Conservation (phyloP, 2,113 vertebrate genomes). For the Corythoichthys intestinalis region DNA sequence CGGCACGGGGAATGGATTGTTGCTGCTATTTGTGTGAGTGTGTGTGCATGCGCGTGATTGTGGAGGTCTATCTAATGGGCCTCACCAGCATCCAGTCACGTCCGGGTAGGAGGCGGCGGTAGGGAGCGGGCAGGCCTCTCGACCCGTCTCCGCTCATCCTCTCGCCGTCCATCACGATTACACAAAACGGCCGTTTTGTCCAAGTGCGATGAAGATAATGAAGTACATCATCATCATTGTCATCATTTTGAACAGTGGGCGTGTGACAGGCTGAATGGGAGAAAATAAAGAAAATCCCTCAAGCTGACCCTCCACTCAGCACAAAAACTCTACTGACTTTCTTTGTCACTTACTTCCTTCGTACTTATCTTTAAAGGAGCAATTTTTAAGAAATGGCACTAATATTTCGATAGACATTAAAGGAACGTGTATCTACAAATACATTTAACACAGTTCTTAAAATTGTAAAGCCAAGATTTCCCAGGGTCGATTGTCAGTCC, state of each 20-base stretch:
- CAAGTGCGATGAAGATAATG: constrained; percentile 41
- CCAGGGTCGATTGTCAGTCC: no score
- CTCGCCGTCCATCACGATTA: constrained; percentile 29
- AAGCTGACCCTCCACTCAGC: no score
- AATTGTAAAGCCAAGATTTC: no score
- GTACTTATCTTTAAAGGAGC: no score
- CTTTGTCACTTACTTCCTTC: no score
- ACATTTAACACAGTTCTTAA: no score
- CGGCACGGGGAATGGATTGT: constrained; percentile 48
- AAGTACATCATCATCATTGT: constrained; percentile 60
- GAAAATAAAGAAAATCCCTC: not conserved
- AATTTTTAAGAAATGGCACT: no score
- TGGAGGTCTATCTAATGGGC: constrained; percentile 52
- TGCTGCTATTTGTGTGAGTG: constrained; percentile 49
- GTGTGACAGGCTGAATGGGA: not conserved
- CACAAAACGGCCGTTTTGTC: constrained; percentile 23
- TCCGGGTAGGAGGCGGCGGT: constrained; percentile 81
- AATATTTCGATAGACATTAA: no score
- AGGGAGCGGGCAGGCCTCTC: constrained; percentile 45
- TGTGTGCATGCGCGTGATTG: constrained; percentile 21
- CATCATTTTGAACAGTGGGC: not conserved
- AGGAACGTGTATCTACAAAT: no score
- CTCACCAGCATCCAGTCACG: constrained; percentile 81
- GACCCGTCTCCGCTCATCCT: constrained; percentile 72
- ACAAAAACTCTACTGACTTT: no score